Evolutionary conservation across 2,113 vertebrate genomes (phyloP), one percentile per base, ranked within the genome.

Genomic region (Pristiophorus japonicus): DNA sequence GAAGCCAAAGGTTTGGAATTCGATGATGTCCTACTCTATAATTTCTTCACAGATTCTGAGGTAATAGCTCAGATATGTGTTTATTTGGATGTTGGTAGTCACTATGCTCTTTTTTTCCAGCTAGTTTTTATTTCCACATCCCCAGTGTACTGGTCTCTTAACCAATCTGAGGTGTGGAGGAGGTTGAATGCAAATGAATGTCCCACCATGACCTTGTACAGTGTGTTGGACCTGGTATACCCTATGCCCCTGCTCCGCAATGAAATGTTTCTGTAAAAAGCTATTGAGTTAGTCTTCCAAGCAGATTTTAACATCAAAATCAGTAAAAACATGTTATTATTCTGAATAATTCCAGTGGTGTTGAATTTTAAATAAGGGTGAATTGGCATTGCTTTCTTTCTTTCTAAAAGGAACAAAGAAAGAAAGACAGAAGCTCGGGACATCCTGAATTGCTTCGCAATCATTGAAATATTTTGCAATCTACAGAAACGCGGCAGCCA

Each of bases 1-100:
- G 98, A 98, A 97, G 97, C 98, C 59, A 98, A 98, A 95, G 98
- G 98, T 91, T 97, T 98, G 96, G 98, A 98, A 96, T 98, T 98
- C 96, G 98, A 98, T 67, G 98, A 98, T 87, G 98, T 98, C 14
- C 98, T 98, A 20, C 97, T 98, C 95, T 98, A 98, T 96, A 98
- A 98, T 96, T 98, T 98, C 95, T 98, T 98, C 95, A 98, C 98
- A 3, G 98, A 98, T 96, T 98, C 98, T 0, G 98, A 98, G 97
- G 98, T 98, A 97, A 1, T 0, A 0, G 95, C 95, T 96, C 84
- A 42, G 84, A 5, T 0, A 0, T 65, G 88, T 95, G 34, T 63
- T 95, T 92, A 51, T 42, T 3, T 70, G 0, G 67, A 62, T 22
- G 62, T 0, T 93, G 75, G 0, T 0, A 95, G 87, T 96, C 75